Percentiles rank a stretch among this genome's conserved stretches.
Conservation (phyloP, 2,113 vertebrate genomes). For the Daubentonia madagascariensis region DNA sequence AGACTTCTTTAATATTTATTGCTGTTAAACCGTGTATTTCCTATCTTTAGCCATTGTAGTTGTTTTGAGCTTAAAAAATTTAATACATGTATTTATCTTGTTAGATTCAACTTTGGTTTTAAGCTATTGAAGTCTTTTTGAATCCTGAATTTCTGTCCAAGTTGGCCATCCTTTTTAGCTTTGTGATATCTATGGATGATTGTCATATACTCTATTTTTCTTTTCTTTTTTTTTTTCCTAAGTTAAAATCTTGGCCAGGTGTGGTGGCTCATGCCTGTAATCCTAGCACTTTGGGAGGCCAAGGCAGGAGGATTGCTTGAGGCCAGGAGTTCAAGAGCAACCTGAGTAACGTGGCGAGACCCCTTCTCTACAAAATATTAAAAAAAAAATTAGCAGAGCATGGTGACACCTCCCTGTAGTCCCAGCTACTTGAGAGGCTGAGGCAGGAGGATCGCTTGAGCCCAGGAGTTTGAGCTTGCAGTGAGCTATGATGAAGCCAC, state of each 20-base stretch:
- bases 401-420: too few relatives aligned
- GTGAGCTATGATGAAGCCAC: too few relatives aligned
- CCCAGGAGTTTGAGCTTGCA: too few relatives aligned
- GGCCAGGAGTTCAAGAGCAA: too few relatives aligned
- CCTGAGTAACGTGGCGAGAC: too few relatives aligned
- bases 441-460: too few relatives aligned
- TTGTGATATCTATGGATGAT: not conserved
- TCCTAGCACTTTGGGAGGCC: too few relatives aligned
- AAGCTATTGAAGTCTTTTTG: not conserved
- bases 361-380: too few relatives aligned
- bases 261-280: too few relatives aligned
- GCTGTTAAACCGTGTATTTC: not conserved
- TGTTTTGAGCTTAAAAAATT: conserved; percentile 13
- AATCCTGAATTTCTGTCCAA: conserved; percentile 14
- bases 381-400: too few relatives aligned
- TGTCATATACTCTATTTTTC: not conserved
- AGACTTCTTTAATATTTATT: not conserved
- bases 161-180: not conserved
- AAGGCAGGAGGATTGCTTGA: too few relatives aligned
- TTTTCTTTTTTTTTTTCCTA: not conserved
- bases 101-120: conserved; percentile 27
- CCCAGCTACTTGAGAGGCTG: too few relatives aligned
- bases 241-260: not conserved
- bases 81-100: not conserved
- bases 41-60: not conserved